Percentiles rank a stretch among this genome's conserved stretches.
These are phyloP conservation scores for Ochlodes sylvanus DNA, from an alignment of 2,888 invertebrate species.

Conservation along the genomic window DNA sequence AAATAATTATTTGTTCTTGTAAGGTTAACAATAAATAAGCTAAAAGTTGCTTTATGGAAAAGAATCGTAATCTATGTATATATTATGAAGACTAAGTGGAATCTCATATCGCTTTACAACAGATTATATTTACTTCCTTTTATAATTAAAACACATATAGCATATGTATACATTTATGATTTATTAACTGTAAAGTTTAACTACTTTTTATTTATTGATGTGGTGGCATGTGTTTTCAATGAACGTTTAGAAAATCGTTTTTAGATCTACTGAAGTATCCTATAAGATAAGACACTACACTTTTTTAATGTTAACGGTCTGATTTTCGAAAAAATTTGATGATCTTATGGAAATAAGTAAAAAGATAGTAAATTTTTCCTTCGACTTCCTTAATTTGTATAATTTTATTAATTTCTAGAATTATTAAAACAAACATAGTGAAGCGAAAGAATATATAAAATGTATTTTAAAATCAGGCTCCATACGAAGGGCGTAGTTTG, in stretches of 20 bases:
- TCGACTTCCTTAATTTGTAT: no score
- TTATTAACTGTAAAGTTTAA: neutral
- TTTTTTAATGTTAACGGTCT: neutral
- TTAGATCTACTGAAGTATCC: neutral
- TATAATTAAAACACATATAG: neutral
- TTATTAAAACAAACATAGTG: no score
- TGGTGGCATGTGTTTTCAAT: neutral
- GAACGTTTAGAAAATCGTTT: neutral
- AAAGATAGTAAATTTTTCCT: no score
- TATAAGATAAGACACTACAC: neutral
- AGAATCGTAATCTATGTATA: constrained; percentile 2
- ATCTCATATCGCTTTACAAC: constrained; percentile 49
- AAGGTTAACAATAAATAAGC: neutral
- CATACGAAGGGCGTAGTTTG: neutral
- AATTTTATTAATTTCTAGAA: no score
- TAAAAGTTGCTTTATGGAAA: neutral
- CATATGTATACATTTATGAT: neutral
- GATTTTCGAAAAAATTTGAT: neutral
- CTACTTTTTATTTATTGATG: neutral
- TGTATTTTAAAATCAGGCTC: neutral
- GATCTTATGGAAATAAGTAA: no score
- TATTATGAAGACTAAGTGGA: constrained; percentile 48
- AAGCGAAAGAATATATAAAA: no score
- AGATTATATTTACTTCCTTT: constrained; percentile 5
- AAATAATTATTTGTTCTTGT: neutral